Evolutionary conservation across 2,113 vertebrate species (phyloP), one percentile per base, ranked within the genome.

Genomic region (Regulus satrapa): DNA sequence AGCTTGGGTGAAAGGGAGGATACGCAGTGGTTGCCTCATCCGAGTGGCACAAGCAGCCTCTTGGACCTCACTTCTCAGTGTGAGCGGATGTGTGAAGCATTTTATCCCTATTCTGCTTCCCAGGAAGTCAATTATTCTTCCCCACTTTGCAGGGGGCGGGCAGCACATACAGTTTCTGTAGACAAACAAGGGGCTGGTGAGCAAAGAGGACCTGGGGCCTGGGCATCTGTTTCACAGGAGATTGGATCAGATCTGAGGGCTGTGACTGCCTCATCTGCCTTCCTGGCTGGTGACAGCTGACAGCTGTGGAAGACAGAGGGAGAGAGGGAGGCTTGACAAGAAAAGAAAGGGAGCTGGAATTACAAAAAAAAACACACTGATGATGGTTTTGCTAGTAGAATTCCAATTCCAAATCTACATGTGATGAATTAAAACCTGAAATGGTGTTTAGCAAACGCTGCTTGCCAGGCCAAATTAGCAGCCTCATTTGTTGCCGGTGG

Each of bases 381-480:
- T 85, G 74, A 89, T 46, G 67, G 66, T 80, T 94, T 94, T 88
- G 41, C 93, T 83, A 56, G 78, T 51, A 88, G 63, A 94, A 89
- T 94, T 91, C 86, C 80, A 72, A 86, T 85, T 92, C 66, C 66
- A 73, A 91, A 93, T 94, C 87, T 94, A 85, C 89, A 94, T 92
- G 78, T 63, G 74, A 79, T 95, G 89, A 96, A 96, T 95, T 83
- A 89, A 89, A 96, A 92, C 55, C 93, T 75, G 69, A 89, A 91
- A 94, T 85, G 71, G 85, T 94, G 94, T 97, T 97, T 93, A 95
- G 89, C 87, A 95, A 95, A 85, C 0, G 62, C 84, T 6, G 78
- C 89, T 95, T 93, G 94, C 94, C 89, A 91, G 85, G 93, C 74
- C 92, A 94, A 96, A 96, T 96, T 95, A 95, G 85, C 87, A 94